Evolutionary conservation across 2,888 invertebrate genomes (phyloP), one percentile per base, ranked within the genome.

Genomic region (Nyleta sp.): DNA sequence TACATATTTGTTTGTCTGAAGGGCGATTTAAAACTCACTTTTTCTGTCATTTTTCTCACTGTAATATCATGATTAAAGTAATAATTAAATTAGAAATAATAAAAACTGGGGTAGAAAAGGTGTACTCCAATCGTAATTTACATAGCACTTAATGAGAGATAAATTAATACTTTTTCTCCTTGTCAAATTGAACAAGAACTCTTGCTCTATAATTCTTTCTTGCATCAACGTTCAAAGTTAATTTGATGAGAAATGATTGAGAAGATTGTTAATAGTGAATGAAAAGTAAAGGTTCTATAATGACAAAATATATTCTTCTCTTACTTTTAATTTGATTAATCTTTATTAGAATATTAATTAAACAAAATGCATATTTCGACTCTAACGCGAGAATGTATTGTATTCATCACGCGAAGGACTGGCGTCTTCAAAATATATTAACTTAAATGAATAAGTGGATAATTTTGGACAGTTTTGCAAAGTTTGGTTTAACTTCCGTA

Each of bases 401-500:
- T 44, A 53, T 65, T 65, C 53, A 44, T 65, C 42, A 52, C 13
- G 33, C 53, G 31, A 6, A 35, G 24, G 31, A 40, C 28, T 5
- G 17, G n/a, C 42, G 52, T 42, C 70, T 60, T 71, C 53, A n/a
- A 55, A 62, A 71, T 48, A 62, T 62, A 72, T 64, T 48, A 62
- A 60, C 44, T 50, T 48, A 65, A 73, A 65, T 73, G 59, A 73
- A 65, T 59, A 59, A 65, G 44, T 50, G 38, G 44, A 57, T 64
- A 57, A 72, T 53, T 60, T 46, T 62, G 46, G 53, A 57, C 42
- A 67, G 53, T 60, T 67, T 60, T 67, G 53, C 67, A 46, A 74
- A 74, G 53, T 67, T 74, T 53, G 18, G 28, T 13, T 6, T 11
- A 67, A 74, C 60, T 74, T 60, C 22, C 13, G 15, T 1, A 44